phyloP scores from a whole-genome alignment of 2,888 invertebrate genomes.

The Leucophenga montana region DNA sequence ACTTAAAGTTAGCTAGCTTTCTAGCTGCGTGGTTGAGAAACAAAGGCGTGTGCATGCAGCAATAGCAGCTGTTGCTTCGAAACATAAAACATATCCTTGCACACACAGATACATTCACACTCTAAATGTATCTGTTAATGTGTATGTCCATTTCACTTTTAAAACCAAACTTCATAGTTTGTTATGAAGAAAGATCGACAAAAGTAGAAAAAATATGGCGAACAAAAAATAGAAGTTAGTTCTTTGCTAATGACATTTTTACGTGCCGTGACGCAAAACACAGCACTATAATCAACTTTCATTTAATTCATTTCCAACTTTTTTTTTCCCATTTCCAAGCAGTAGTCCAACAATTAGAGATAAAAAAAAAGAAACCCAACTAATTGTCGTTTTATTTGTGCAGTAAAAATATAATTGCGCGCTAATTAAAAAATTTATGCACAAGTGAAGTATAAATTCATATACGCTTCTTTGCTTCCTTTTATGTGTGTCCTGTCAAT shows the following conservation, averaged over 20 bases:
- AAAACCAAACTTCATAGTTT: neutral
- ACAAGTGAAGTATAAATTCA: too few species aligned
- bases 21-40: neutral
- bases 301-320: neutral
- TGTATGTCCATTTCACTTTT: neutral
- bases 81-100: neutral
- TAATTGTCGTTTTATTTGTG: too few species aligned
- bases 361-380: too few species aligned
- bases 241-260: neutral
- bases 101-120: neutral
- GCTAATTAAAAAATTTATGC: too few species aligned
- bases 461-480: too few species aligned
- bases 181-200: neutral
- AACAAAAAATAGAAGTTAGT: neutral
- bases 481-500: too few species aligned
- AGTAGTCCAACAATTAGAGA: too few species aligned
- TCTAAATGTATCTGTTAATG: neutral
- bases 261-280: neutral
- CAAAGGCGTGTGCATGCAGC: neutral
- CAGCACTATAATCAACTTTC: slow-evolving; percentile 1
- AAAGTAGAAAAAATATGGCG: neutral
- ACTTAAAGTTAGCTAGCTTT: too few species aligned
- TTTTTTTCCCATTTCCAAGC: too few species aligned
- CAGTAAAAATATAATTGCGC: too few species aligned
- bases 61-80: slow-evolving; percentile 14